phyloP scores from a whole-genome alignment of 2,797 vertebrate species.

The Propithecus deckenii region DNA sequence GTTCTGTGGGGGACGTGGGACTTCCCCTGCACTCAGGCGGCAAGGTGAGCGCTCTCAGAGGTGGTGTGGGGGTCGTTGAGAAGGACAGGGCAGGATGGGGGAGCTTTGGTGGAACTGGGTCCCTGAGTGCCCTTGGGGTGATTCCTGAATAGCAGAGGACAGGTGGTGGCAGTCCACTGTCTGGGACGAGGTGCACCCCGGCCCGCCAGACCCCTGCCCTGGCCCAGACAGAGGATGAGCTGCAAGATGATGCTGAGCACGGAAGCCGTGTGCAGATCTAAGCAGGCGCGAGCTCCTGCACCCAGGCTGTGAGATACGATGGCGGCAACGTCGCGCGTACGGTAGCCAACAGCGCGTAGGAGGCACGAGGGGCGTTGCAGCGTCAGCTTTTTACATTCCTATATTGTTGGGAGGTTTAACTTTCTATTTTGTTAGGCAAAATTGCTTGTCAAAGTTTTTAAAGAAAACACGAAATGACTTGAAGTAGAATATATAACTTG shows the following conservation, averaged over 20 bases:
- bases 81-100: background rate
- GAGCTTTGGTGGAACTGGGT: background rate
- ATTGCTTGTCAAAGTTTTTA: background rate
- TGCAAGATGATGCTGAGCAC: background rate
- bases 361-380: rapidly evolving
- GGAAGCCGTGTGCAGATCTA: background rate
- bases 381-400: background rate
- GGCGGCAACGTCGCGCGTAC: rapidly evolving
- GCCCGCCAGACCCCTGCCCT: background rate
- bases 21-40: background rate
- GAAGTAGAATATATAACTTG: background rate
- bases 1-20: too few species aligned
- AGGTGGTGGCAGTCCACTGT: too few species aligned
- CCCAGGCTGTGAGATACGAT: too few species aligned
- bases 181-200: background rate
- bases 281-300: background rate
- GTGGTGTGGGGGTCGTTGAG: rapidly evolving
- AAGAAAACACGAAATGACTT: background rate
- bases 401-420: background rate
- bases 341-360: rapidly evolving
- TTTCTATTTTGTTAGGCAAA: background rate
- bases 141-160: background rate
- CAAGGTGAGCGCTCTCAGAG: background rate
- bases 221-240: background rate
- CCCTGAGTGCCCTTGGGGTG: background rate